Base-by-base conservation (phyloP, 2,797 vertebrate species). In the Aulostomus chinensis region DNA sequence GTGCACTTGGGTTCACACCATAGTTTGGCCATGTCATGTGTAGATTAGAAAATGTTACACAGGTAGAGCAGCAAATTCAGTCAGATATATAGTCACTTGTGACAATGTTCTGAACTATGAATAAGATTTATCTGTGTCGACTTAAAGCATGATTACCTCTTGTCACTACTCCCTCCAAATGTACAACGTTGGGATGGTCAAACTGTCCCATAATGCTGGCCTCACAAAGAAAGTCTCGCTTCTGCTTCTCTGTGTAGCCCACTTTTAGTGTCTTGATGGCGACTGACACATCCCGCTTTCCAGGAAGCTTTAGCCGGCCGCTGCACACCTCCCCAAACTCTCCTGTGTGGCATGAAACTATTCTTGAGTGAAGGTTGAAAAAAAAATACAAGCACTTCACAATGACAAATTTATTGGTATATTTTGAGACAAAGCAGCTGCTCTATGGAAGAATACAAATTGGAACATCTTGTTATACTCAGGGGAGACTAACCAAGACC, bases 161-260 rank as follows among this genome's bases (percentile, higher is more conserved):
- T 8, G 97, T 99, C 58, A 99, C 97, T 0, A 99, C 96, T 7
- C 97, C 97, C 84, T 99, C 97, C 63, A 99, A 91, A 54, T 98
- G 97, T 45, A 99, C 95, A 10, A 99, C 95, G 0, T 98, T 99
- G 17, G 97, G 97, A 62, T 99, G 97, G 83, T 99, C 95, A 51
- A 99, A 99, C 78, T 99, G 97, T 1, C 97, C 97, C 97, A 99
- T 99, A 61, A 99, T 98, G 91, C 96, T 99, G 28, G 97, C 97
- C 86, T 99, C 97, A 41, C 97, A 98, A 29, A 99, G 84, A 80
- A 99, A 99, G 81, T 99, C 97, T 79, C 95, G 89, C 63, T 95
- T 93, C 62, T 99, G 97, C 74, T 99, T 99, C 70, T 99, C 96
- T 0, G 97, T 98, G 81, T 96, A 97, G 76, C 96, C 96, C 79